Conservation (phyloP, 2,888 invertebrate species). For the Incurvaria masculella region DNA sequence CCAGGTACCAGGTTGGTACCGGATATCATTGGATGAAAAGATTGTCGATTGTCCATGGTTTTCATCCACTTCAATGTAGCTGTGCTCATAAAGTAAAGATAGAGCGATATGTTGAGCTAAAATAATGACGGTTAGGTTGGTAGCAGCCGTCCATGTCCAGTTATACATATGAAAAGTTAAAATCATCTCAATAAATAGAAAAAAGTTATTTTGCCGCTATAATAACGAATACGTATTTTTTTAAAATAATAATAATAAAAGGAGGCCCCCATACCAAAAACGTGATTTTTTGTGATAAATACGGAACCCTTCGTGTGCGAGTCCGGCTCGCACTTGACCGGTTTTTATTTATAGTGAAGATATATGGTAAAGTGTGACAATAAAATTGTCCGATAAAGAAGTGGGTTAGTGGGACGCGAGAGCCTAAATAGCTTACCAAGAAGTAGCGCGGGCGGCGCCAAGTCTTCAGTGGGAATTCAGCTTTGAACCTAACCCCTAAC, state of each 20-base stretch:
- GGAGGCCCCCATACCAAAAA: too few relatives aligned
- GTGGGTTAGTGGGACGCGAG: too few relatives aligned
- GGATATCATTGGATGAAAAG: background rate
- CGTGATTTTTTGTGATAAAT: background rate
- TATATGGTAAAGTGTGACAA: background rate
- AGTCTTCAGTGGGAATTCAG: too few relatives aligned
- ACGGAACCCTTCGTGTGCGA: too few relatives aligned
- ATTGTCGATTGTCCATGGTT: background rate
- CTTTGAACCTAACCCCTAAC: too few relatives aligned
- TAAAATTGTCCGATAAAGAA: background rate
- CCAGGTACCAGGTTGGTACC: constrained; percentile 3
- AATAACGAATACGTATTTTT: constrained; percentile 12
- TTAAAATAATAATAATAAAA: too few relatives aligned
- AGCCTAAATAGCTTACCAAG: too few relatives aligned
- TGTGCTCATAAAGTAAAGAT: constrained; percentile 5
- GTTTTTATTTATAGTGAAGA: background rate
- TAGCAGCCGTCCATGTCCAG: constrained; percentile 1
- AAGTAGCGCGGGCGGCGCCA: too few relatives aligned
- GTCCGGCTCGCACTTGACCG: too few relatives aligned
- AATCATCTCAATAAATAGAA: background rate
- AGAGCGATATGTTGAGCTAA: background rate
- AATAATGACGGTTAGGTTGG: background rate
- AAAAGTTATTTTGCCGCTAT: background rate
- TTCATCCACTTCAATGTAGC: background rate
- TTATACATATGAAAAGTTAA: constrained; percentile 2